Percentiles rank a stretch among this genome's conserved stretches.
Conservation (phyloP, 2,113 vertebrate genomes). For the Pogona vitticeps region DNA sequence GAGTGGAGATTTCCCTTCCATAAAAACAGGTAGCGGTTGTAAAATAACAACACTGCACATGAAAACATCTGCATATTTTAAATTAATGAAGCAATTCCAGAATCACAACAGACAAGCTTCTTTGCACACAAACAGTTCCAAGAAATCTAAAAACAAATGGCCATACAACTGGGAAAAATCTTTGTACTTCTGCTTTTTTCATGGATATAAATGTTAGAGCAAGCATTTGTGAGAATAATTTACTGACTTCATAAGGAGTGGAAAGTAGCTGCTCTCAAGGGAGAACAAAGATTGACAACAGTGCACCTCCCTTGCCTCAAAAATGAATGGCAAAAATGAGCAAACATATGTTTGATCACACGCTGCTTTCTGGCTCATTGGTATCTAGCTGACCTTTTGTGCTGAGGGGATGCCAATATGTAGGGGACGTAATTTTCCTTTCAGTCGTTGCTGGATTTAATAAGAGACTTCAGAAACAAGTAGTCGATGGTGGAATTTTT, state of each 20-base stretch:
- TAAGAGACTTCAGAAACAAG: constrained; percentile 37
- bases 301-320: constrained; percentile 27
- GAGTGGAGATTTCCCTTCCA: not conserved
- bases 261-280: not conserved
- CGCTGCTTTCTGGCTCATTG: constrained; percentile 52
- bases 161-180: not conserved
- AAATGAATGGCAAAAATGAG: constrained; percentile 24
- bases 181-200: not conserved
- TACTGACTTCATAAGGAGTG: constrained; percentile 1
- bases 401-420: constrained; percentile 57
- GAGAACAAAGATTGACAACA: constrained; percentile 19
- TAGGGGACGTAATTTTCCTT: constrained; percentile 63
- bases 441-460: constrained; percentile 58
- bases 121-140: constrained; percentile 1
- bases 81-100: not conserved
- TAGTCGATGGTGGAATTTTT: constrained; percentile 27
- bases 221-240: constrained; percentile 20
- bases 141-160: not conserved
- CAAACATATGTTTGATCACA: constrained; percentile 62
- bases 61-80: not conserved
- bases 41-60: not conserved
- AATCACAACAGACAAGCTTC: not conserved
- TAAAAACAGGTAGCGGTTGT: not conserved
- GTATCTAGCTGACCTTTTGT: constrained; percentile 59
- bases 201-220: not conserved